These are phyloP conservation scores for Gallinago paraguaiae DNA, from an alignment of 2,113 vertebrate species.

Conservation along the genomic window DNA sequence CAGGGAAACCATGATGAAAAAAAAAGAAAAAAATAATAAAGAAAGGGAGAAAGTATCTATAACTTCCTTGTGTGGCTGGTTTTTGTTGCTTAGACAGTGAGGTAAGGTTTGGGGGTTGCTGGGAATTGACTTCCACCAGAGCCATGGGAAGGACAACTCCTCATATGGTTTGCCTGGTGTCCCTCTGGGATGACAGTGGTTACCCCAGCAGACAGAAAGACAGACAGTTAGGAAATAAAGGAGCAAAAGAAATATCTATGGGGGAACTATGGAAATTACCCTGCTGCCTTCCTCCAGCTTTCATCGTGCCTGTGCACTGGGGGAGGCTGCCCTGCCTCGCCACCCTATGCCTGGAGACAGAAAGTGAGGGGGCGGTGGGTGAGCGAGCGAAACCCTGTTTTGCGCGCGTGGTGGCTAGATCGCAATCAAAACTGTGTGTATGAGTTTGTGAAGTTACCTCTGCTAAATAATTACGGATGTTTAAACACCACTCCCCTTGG, in stretches of 20 bases:
- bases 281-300: neutral
- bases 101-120: neutral
- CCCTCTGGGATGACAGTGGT: neutral
- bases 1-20: neutral
- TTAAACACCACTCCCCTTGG: neutral
- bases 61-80: neutral
- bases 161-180: neutral
- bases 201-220: neutral
- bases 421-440: neutral
- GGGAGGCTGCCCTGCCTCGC: neutral
- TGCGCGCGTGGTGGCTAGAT: neutral
- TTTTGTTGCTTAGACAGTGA: neutral
- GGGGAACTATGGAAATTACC: neutral
- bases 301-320: fast-evolving
- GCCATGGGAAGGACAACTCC: neutral
- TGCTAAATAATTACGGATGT: neutral
- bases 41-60: neutral
- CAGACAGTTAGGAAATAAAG: neutral
- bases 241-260: neutral
- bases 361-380: neutral
- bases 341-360: neutral
- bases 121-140: neutral
- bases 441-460: neutral
- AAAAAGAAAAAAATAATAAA: neutral
- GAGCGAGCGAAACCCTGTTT: neutral